Evolutionary conservation across 2,797 vertebrate genomes (phyloP), one percentile per base, ranked within the genome.

Genomic region (Diglossa cyanea): DNA sequence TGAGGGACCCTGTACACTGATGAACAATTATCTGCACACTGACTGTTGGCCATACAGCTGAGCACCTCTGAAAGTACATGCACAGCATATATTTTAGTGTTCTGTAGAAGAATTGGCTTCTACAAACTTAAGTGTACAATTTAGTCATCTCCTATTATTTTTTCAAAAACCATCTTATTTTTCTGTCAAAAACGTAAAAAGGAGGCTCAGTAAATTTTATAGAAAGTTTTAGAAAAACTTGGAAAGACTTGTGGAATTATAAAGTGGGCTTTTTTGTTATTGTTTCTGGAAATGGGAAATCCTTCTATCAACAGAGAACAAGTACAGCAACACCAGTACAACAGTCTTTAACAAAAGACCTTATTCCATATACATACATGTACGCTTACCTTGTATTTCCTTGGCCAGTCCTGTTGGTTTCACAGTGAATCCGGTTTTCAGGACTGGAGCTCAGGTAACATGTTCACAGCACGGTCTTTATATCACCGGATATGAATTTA

Each of bases 181-280:
- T n/a, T 85, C 65, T 88, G 53, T 68, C 82, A 88, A 85, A 85
- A 93, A 88, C 58, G 18, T 73, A 58, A 83, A 85, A 84, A 87
- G 33, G 5, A 76, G 10, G 24, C 26, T 14, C 28, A 42, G 13
- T 35, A 58, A 85, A 65, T 63, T 77, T 77, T 83, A 65, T 75
- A 47, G 74, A 30, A 83, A 78, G 26, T 89, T 92, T 82, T n/a
- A 85, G 48, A 89, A 85, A 26, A 54, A 54, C 31, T 58, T 77
- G 21, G 13, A 58, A 91, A 80, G 23, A 54, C 14, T 77, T 77
- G 8, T 74, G 30, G 35, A 86, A 80, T 71, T 65, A 83, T 31
- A 68, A 76, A 74, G 8, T 4, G 10, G 12, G 14, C 80, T 87
- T 62, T 74, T 62, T 74, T 33, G 13, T 65, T 47, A 33, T 37